These are phyloP conservation scores for Nasalis larvatus DNA, from an alignment of 2,113 vertebrate genomes.

Conservation along the genomic window DNA sequence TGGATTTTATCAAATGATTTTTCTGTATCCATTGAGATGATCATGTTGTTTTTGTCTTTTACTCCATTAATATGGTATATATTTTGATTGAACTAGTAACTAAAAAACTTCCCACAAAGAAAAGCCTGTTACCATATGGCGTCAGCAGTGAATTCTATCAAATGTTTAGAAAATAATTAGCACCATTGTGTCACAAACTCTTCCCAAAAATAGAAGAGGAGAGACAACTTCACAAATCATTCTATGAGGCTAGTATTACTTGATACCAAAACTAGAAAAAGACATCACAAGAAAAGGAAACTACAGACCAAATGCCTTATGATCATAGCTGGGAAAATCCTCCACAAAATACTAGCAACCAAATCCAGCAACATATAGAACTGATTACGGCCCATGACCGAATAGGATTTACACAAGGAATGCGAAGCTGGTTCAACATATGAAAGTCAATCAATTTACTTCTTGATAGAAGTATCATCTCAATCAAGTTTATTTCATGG, in stretches of 20 bases:
- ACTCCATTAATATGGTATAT: neutral
- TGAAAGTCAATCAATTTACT: neutral
- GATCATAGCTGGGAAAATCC: neutral
- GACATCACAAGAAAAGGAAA: neutral
- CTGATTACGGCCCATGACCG: neutral
- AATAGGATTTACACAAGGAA: neutral
- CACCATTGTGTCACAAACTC: neutral
- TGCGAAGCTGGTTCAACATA: neutral
- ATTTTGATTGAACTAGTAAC: neutral
- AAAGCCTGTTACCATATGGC: neutral
- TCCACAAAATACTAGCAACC: neutral
- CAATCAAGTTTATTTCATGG: neutral
- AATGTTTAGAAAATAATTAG: neutral
- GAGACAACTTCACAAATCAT: neutral
- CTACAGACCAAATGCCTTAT: neutral
- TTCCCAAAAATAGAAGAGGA: neutral
- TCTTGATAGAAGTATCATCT: neutral
- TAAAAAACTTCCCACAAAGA: neutral
- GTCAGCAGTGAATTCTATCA: neutral
- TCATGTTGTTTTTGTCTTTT: neutral
- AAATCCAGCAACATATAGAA: neutral
- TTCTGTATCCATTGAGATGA: neutral
- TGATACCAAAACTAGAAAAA: constrained; percentile 2
- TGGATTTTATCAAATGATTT: neutral
- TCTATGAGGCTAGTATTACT: neutral